These are phyloP conservation scores for Eupsittula cactorum DNA, from an alignment of 2,113 vertebrate species.

Conservation along the genomic window DNA sequence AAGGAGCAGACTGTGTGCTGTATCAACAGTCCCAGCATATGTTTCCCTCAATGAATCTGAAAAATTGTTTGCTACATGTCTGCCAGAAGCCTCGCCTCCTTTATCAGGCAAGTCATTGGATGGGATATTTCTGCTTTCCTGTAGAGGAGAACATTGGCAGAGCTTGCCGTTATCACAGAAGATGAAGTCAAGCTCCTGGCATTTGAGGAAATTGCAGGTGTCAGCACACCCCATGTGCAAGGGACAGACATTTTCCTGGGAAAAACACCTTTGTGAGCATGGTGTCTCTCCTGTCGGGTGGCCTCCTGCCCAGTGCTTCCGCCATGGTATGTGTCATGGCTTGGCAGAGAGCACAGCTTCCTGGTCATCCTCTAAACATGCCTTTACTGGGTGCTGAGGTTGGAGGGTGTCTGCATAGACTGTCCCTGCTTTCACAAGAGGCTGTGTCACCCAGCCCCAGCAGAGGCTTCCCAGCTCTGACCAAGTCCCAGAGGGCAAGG, in stretches of 20 bases:
- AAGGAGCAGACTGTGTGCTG: neutral
- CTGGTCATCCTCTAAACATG: neutral
- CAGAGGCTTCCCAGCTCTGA: neutral
- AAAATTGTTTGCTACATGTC: neutral
- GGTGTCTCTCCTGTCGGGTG: neutral
- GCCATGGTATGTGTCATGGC: neutral
- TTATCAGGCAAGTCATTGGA: neutral
- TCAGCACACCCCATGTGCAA: neutral
- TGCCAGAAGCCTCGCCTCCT: neutral
- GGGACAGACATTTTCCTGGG: neutral
- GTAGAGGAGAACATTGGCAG: neutral
- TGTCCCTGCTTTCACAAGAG: rapidly evolving
- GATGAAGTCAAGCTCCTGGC: neutral
- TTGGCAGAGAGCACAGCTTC: neutral
- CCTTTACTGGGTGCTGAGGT: rapidly evolving
- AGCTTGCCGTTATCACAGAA: neutral
- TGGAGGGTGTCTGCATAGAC: neutral
- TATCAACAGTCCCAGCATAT: neutral
- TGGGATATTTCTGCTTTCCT: neutral
- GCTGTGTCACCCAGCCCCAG: neutral
- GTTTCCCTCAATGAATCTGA: rapidly evolving
- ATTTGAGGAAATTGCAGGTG: neutral
- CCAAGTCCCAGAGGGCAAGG: neutral
- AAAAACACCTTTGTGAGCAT: neutral
- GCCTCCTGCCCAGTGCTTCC: neutral